Percentiles rank a stretch among this genome's conserved stretches.
These are phyloP conservation scores for Aleiodes leptofemur DNA, from an alignment of 2,888 invertebrate genomes.

Conservation along the genomic window DNA sequence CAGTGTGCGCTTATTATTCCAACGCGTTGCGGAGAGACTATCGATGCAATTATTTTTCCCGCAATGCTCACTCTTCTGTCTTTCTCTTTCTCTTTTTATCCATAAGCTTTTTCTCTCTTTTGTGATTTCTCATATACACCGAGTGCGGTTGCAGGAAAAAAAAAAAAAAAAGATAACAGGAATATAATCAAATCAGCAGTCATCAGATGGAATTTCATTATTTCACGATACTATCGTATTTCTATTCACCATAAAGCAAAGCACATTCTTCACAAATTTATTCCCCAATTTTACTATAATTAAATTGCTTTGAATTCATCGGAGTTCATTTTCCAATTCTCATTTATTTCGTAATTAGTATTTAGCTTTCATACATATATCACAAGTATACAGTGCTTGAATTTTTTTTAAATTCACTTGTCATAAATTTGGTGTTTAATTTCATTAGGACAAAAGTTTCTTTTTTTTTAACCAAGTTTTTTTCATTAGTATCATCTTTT, in stretches of 20 bases:
- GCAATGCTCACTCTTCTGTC: constrained; percentile 26
- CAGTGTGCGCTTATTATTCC: constrained; percentile 36
- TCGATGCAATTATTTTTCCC: constrained; percentile 35
- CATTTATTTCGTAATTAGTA: too few relatives aligned
- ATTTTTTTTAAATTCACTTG: too few relatives aligned
- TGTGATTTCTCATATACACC: background rate
- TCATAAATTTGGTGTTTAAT: too few relatives aligned
- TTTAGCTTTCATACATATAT: too few relatives aligned
- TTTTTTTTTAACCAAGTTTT: background rate
- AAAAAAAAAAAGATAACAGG: background rate
- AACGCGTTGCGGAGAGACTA: constrained; percentile 33
- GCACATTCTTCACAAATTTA: too few relatives aligned
- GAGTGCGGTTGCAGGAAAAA: constrained; percentile 3
- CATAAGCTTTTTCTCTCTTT: background rate
- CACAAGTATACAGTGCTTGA: too few relatives aligned
- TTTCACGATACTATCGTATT: too few relatives aligned
- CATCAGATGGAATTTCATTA: too few relatives aligned
- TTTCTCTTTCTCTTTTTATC: constrained; percentile 1
- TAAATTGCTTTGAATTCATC: too few relatives aligned
- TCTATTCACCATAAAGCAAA: too few relatives aligned
- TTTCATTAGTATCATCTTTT: constrained; percentile 8
- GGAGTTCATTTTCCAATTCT: too few relatives aligned
- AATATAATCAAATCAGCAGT: background rate
- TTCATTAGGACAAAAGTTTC: background rate
- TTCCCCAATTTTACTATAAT: too few relatives aligned